These are phyloP conservation scores for Caenorhabditis angaria DNA, from an alignment of 2,888 invertebrate genomes.

Conservation along the genomic window DNA sequence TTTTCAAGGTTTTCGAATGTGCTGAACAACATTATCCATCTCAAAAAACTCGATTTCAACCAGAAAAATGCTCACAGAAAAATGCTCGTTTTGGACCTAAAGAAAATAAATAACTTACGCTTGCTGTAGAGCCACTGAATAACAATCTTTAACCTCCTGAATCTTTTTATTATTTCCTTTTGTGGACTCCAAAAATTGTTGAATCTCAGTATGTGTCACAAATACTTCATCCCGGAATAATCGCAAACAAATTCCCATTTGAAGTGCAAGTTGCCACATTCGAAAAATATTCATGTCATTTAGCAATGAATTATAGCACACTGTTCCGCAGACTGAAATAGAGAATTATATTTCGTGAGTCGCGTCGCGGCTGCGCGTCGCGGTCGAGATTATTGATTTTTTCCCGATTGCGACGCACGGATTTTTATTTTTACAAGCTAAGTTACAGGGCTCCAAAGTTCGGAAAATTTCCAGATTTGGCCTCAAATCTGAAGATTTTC, in stretches of 20 bases:
- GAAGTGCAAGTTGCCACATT: slow-evolving; percentile 89
- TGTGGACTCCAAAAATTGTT: slow-evolving; percentile 89
- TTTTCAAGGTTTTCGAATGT: too few relatives aligned
- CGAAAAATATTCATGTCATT: slow-evolving; percentile 80
- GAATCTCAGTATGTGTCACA: slow-evolving; percentile 91
- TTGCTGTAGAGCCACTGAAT: slow-evolving; percentile 87
- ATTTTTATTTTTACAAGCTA: too few relatives aligned
- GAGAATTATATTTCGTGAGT: background rate
- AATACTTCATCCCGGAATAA: slow-evolving; percentile 95
- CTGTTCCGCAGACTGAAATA: slow-evolving; percentile 82
- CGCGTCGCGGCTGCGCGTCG: too few relatives aligned
- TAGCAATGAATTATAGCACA: slow-evolving; percentile 88
- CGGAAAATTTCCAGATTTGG: too few relatives aligned
- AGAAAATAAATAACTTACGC: slow-evolving; percentile 76
- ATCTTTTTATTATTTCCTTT: slow-evolving; percentile 82
- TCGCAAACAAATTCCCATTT: slow-evolving; percentile 91
- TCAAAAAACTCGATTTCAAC: too few relatives aligned
- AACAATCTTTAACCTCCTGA: slow-evolving; percentile 94
- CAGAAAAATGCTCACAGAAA: too few relatives aligned
- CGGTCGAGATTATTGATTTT: too few relatives aligned
- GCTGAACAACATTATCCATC: too few relatives aligned
- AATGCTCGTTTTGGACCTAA: background rate
- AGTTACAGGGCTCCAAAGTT: too few relatives aligned
- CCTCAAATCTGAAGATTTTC: too few relatives aligned
- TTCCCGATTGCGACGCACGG: too few relatives aligned